Percentiles rank a stretch among this genome's conserved stretches.
Evolutionary conservation across 2,888 invertebrate species (phyloP).

Genomic region (Geophilus truncorum): DNA sequence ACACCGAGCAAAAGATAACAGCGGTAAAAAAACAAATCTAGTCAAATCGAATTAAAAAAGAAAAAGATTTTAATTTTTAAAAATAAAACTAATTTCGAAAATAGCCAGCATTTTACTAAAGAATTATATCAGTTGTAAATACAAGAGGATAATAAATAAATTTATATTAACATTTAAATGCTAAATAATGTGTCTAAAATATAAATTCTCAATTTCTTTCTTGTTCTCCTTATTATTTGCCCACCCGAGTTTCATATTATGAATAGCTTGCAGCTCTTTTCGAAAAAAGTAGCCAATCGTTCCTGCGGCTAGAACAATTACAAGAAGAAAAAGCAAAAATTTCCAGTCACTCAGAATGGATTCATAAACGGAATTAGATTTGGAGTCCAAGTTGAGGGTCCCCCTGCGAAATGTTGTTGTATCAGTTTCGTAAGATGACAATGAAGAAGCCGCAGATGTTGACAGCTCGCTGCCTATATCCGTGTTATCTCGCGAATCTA

Average conservation of each 20-base stretch:
- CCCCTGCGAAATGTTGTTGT: too few species aligned
- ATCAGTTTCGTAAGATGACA: too few species aligned
- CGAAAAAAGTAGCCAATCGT: neutral
- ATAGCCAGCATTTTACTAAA: neutral
- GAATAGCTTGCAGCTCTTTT: neutral
- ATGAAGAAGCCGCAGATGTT: too few species aligned
- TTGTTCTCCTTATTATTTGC: neutral
- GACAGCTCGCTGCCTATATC: neutral
- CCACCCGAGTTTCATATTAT: neutral
- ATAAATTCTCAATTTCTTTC: neutral
- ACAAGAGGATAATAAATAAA: neutral
- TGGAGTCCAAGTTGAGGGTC: too few species aligned
- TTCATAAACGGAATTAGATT: neutral
- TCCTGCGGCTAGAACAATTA: neutral
- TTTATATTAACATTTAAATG: neutral
- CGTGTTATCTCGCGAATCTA: neutral
- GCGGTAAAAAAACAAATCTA: neutral
- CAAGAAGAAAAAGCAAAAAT: neutral
- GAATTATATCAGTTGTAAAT: neutral
- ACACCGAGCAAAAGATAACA: conserved; percentile 28
- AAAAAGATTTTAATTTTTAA: too few species aligned
- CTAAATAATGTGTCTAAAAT: neutral
- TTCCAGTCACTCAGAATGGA: neutral
- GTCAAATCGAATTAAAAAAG: neutral
- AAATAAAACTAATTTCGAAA: neutral